Base-by-base conservation (phyloP, 2,888 invertebrate genomes). In the Parnassius orleans region DNA sequence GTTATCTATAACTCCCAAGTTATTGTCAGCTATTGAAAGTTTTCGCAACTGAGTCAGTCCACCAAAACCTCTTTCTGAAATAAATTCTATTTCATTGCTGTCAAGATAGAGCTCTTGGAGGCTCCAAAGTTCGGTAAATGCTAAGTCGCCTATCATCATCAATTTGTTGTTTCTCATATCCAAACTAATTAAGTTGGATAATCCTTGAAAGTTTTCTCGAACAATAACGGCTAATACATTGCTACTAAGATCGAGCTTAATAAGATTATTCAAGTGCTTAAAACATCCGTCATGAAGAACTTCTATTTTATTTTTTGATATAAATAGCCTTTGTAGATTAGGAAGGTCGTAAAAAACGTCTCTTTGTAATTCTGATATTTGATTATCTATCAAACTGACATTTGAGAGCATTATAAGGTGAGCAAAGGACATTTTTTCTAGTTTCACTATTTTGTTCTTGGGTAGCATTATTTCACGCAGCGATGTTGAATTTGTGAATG, bases 201-300 rank as follows among this genome's bases (percentile, higher is more conserved):
- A 84, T 0, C 96, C 96, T 72, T 94, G 93, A 80, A 97, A 97
- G 73, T 95, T 95, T 74, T 96, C 95, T 68, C 94, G 93, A 64
- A 95, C 95, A 74, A 96, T 89, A 24, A 95, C 95, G 68, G 94
- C 93, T 71, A 97, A 93, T 75, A 94, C 93, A 89, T 95, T 96
- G 73, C 93, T 93, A 78, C 95, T 96, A 70, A 98, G 87, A 80
- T 98, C 96, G 66, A 98, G 89, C 73, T 95, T 95, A 64, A 95
- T 93, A 62, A 98, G 92, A 72, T 95, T 94, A 46, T 93, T 93
- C 74, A 96, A 86, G 74, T 95, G 94, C 71, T 93, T 93, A 80
- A 96, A 97, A 57, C 98, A 96, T 64, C 96, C 95, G 61, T 97
- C 97, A 74, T 98, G 98, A 51, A 98, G 89, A 10, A 95, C 93